Base-by-base conservation (phyloP, 2,797 vertebrate species). In the Mastacembelus armatus region DNA sequence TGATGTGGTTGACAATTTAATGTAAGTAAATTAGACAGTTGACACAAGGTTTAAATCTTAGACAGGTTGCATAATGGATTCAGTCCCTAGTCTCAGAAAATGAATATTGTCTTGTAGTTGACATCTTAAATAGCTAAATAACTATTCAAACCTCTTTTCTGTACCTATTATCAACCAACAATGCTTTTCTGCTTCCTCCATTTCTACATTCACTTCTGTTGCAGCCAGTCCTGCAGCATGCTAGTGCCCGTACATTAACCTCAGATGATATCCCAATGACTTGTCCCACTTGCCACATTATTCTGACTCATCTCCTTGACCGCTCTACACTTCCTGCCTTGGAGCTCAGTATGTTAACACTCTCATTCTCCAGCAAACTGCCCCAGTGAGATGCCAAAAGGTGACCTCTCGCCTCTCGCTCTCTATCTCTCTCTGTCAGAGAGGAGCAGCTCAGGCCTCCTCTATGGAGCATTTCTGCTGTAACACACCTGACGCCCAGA, bases 261-360 rank as follows among this genome's bases (percentile, higher is more conserved):
- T 54, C 78, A 16, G 50, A 78, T 78, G 22, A 80, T 77, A 70
- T 81, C 76, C 54, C 69, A 49, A 15, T 77, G 77, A 72, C 68
- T 77, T 29, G 56, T 73, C 83, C 76, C 63, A 51, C 77, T 81
- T 63, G 71, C 47, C 77, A 69, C 83, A 84, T 89, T 74, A 80
- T 80, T 86, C 80, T 75, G 71, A 85, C 69, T 88, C 78, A 81
- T 87, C 77, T 71, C 73, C 76, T 85, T 87, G 85, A 84, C 84
- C 77, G 62, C 78, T 44, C 65, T 52, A 47, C 64, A 33, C 64
- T 61, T 77, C 68, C 62, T 66, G 60, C 81, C 85, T 77, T 3
- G 10, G 45, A 80, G 81, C 81, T 65, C 24, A 10, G 69, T 66
- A 55, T 48, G 57, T 80, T 80, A 84, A 86, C 83, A 79, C 79